phyloP scores from a whole-genome alignment of 2,797 vertebrate species.

The Molossus alvarezi region DNA sequence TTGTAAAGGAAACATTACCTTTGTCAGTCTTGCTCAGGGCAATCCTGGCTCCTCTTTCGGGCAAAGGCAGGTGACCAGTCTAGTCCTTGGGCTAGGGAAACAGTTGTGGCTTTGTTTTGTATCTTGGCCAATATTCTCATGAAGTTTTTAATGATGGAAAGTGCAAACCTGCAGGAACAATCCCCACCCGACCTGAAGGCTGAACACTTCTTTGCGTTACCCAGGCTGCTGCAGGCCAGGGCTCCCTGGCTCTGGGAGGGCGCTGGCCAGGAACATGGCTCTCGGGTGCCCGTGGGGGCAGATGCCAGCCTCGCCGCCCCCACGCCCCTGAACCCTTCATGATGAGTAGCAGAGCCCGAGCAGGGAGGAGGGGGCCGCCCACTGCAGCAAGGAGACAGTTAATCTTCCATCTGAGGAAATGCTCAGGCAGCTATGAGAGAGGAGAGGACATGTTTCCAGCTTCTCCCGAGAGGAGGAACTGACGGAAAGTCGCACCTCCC shows the following conservation, averaged over 20 bases:
- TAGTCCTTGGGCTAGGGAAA: constrained; percentile 36
- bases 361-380: not conserved
- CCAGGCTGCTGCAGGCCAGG: not conserved
- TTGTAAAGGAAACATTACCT: not conserved
- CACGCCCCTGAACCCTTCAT: fast-evolving
- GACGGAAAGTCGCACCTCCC: constrained; percentile 77
- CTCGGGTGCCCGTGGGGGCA: not conserved
- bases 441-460: constrained; percentile 77
- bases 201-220: not conserved
- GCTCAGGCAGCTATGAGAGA: constrained; percentile 35
- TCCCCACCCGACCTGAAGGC: constrained; percentile 39
- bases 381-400: constrained; percentile 61
- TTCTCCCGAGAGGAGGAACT: constrained; percentile 82
- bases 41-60: not conserved
- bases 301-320: not conserved
- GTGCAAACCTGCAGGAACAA: constrained; percentile 2
- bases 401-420: constrained; percentile 69
- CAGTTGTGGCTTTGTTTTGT: constrained; percentile 54
- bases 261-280: constrained; percentile 5
- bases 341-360: not conserved
- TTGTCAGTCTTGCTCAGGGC: not conserved
- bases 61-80: constrained; percentile 51
- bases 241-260: not conserved
- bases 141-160: constrained; percentile 75
- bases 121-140: not conserved